Base-by-base conservation (phyloP, 2,113 vertebrate species). In the Turnix velox region DNA sequence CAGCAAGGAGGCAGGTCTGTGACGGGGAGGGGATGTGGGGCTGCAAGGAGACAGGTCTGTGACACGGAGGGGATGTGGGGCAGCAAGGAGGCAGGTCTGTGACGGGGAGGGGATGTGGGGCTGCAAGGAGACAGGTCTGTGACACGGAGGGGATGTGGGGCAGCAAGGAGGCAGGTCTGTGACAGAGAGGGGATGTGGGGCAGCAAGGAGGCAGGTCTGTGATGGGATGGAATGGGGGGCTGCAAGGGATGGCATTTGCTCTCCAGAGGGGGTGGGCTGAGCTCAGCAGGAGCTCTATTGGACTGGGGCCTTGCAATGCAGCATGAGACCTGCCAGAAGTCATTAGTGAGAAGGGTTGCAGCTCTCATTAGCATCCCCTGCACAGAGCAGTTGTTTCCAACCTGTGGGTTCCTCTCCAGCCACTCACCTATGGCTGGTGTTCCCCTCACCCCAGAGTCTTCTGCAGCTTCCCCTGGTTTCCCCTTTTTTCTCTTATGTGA, bases 1-100 rank as follows among this genome's bases (percentile, higher is more conserved):
- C 48, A 5, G 59, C 31, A 8, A 0, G 2, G 27, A 43, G 68
- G 45, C 45, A 2, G 1, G 0, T 14, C 52, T 31, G 31, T 1
- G 4, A 3, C 12, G n/a, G 12, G 30, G 6, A n/a, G n/a, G n/a
- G n/a, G n/a, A 7, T 0, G 43, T 3, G 80, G 13, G 9, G 7
- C 48, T 6, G 59, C 31, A 8, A 0, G 2, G 27, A 43, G 68
- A 40, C 45, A 2, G 1, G 0, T 14, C 52, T 31, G 31, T 1
- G 4, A 3, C 12, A 12, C n/a, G 30, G 6, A n/a, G n/a, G n/a
- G n/a, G n/a, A 7, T 0, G 43, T 3, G 80, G 13, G 9, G 7
- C 48, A 5, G 59, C 31, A 8, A 0, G 2, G 27, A 43, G 68
- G 45, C 45, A 2, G 1, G 0, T 14, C 52, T 31, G 31, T 1